A percentile compares a stretch with the other conserved stretches of the same genome.
These are phyloP conservation scores for Seriola dumerili DNA, from an alignment of 2,113 vertebrate species.

Conservation along the genomic window DNA sequence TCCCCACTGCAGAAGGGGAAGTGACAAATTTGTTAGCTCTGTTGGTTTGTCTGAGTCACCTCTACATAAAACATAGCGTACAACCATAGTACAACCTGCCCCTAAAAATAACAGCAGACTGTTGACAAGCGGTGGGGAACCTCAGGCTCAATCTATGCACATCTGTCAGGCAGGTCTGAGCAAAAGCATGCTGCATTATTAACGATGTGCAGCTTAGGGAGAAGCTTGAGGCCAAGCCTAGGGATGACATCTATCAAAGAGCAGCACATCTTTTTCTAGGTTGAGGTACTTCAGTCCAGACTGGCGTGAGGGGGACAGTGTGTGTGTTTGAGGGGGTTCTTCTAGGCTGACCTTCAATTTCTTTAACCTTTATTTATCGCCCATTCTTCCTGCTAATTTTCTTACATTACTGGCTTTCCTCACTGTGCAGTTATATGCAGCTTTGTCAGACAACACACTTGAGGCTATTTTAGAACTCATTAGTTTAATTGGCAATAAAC, in stretches of 20 bases:
- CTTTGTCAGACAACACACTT: slow-evolving; percentile 79
- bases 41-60: slow-evolving; percentile 59
- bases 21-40: slow-evolving; percentile 47
- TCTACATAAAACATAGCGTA: slow-evolving; percentile 46
- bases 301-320: not conserved
- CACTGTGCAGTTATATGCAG: slow-evolving; percentile 49
- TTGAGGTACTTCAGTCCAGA: slow-evolving; percentile 41
- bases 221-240: slow-evolving; percentile 75
- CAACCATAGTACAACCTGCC: slow-evolving; percentile 42
- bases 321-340: slow-evolving; percentile 16
- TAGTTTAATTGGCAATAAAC: slow-evolving; percentile 88
- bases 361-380: slow-evolving; percentile 42
- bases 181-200: slow-evolving; percentile 78
- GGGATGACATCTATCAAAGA: slow-evolving; percentile 68
- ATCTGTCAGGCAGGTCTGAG: slow-evolving; percentile 80
- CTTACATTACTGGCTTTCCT: slow-evolving; percentile 32
- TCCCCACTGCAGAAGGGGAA: not conserved
- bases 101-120: slow-evolving; percentile 65
- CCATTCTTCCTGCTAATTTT: slow-evolving; percentile 42
- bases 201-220: slow-evolving; percentile 64
- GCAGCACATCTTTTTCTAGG: slow-evolving; percentile 57
- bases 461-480: slow-evolving; percentile 85
- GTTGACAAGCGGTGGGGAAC: slow-evolving; percentile 68
- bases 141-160: slow-evolving; percentile 69
- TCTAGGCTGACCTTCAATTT: slow-evolving; percentile 59